Percentiles rank a stretch among this genome's conserved stretches.
phyloP scores from a whole-genome alignment of 2,888 invertebrate genomes.

The Limenitis camilla region DNA sequence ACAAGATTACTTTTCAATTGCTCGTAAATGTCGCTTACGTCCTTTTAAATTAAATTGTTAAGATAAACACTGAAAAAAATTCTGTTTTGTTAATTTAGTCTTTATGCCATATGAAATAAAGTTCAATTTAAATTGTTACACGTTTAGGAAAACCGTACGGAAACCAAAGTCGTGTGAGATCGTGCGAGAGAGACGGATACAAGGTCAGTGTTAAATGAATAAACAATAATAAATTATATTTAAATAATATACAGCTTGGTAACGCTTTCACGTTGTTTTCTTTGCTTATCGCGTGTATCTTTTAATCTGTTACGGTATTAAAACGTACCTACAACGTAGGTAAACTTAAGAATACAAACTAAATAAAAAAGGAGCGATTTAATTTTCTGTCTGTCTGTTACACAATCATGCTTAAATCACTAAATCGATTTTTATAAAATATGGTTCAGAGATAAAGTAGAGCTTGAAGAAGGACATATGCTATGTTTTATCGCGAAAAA shows the following conservation, averaged over 20 bases:
- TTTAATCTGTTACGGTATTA: too few species aligned
- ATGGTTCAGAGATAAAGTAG: too few species aligned
- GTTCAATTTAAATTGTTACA: slow-evolving; percentile 31
- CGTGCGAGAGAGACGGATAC: slow-evolving; percentile 48
- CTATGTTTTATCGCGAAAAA: too few species aligned
- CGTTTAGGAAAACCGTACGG: slow-evolving; percentile 58
- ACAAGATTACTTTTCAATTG: slow-evolving; percentile 29
- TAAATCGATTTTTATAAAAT: too few species aligned
- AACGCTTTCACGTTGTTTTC: slow-evolving; percentile 8
- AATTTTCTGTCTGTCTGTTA: too few species aligned
- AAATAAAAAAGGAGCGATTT: too few species aligned
- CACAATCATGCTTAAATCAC: too few species aligned
- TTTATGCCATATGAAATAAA: slow-evolving; percentile 31
- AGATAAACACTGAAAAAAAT: slow-evolving; percentile 60
- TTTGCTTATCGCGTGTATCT: neutral
- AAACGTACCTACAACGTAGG: too few species aligned
- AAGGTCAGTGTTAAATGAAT: slow-evolving; percentile 57
- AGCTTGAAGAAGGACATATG: too few species aligned
- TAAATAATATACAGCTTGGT: slow-evolving; percentile 19
- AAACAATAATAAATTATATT: slow-evolving; percentile 39
- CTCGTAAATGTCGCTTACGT: slow-evolving; percentile 24
- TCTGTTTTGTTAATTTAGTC: slow-evolving; percentile 33
- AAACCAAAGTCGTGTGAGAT: slow-evolving; percentile 42
- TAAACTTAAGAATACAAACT: too few species aligned
- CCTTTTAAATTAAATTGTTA: slow-evolving; percentile 29